Evolutionary conservation across 1,140 invertebrate species (phyloP), one percentile per base, ranked within the genome.

Genomic region (Drosophila virilis): DNA sequence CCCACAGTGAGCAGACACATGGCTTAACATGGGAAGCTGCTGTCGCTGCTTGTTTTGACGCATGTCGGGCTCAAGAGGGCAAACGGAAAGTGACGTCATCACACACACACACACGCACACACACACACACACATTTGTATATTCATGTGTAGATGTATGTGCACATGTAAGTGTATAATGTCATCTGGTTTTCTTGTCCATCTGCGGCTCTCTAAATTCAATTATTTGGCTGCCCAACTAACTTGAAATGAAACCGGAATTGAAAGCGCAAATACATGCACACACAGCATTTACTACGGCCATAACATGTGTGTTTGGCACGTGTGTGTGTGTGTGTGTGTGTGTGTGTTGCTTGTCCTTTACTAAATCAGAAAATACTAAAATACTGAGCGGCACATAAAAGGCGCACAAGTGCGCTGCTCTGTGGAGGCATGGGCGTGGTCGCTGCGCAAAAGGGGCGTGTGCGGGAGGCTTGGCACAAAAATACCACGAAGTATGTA

Each of bases 241-340:
- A 58, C 67, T 71, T 68, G 62, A 75, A 59, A 71, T 58, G 59
- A 75, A 75, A 71, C 68, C 60, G 60, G 73, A 75, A 59, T 71
- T 75, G 59, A 71, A 65, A 71, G 73, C 73, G 38, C 59, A 65
- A 51, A 74, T 64, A 55, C 7, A 15, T 15, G 8, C n/a, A 69
- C 55, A 59, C 38, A 60, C 12, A 57, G 48, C 5, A 58, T 42
- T 22, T 43, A 12, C 17, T 5, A 48, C 13, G 12, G 40, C 17
- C 15, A 46, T 9, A 9, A 28, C 2, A 8, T 67, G 6, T 50
- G 7, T 43, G 28, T n/a, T 3, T 42, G 17, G 13, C 10, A n/a
- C 6, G 17, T 57, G 13, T 35, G 42, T 35, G 17, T 67, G 28
- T 37, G 40, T 50, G 46, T 38, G 38, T 61, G 57, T 42, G 28